Base-by-base conservation (phyloP, 2,888 invertebrate species). In the Chaetogeoica ovagalla region DNA sequence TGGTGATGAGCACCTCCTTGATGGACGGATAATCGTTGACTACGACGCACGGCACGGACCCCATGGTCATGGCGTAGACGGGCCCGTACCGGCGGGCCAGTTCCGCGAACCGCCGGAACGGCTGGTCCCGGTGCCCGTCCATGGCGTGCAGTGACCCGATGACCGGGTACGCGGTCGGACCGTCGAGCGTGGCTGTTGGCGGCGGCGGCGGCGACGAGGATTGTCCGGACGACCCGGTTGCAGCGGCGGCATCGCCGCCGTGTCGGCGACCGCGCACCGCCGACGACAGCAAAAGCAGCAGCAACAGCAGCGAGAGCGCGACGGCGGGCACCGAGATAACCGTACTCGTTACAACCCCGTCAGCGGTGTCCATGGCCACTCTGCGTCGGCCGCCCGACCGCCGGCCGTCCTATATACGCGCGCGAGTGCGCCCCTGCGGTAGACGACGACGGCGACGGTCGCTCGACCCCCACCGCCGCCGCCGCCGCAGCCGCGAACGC, bases 1-100 rank as follows among this genome's bases (percentile, higher is more conserved):
- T 93, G 82, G 91, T 90, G 85, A 93, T 93, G 39, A 94, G 87
- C 71, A 94, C 93, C 85, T 93, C 93, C 82, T 91, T 89, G 83
- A 93, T 92, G 55, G 91, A 86, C 21, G 90, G 89, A 84, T 92
- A 89, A 85, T 90, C 92, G 85, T 92, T 93, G 62, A 94, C 93
- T 39, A 94, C 91, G 30, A 94, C 87, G 86, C 93, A 94, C 69
- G 90, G 89, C 0, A 90, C 88, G 19, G 89, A 87, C 2, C 94
- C 94, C 82, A 94, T 87, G 75, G 89, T 90, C 82, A 94, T 87
- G 82, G 90, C 89, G 86, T 90, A 94, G 65, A 93, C 90, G 84
- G 93, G 91, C 4, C 94, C 94, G 84, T 92, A 93, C 21, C 88
- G 86, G 84, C 90, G 89, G 4, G 92, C 88, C 63, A 94, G 85